Conservation (phyloP, 1,140 invertebrate genomes). For the Drosophila albomicans region DNA sequence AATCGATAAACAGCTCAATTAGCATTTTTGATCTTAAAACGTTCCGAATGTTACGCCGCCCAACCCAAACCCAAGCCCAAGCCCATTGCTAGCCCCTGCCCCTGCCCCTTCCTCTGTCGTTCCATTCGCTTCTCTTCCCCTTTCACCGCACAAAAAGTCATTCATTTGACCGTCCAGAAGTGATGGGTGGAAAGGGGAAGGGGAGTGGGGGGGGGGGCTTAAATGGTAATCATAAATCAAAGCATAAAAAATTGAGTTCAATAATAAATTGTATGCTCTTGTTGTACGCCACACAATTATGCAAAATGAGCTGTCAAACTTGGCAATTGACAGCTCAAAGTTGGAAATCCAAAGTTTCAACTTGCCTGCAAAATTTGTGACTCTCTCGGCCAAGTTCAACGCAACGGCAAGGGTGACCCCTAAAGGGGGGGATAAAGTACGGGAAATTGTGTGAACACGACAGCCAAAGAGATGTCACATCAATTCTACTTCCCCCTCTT, state of each 20-base stretch:
- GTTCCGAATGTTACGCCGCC: slow-evolving; percentile 37
- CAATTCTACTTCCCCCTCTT: neutral
- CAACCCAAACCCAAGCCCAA: slow-evolving; percentile 21
- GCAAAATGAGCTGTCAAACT: slow-evolving; percentile 78
- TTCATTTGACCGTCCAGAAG: neutral
- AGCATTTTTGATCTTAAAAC: slow-evolving; percentile 72
- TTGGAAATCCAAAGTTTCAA: slow-evolving; percentile 43
- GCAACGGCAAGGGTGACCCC: neutral
- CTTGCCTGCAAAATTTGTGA: slow-evolving; percentile 10
- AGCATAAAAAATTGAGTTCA: slow-evolving; percentile 79
- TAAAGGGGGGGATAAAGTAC: too few species aligned
- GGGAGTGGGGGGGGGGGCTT: neutral
- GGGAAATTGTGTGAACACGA: neutral
- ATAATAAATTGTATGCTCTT: slow-evolving; percentile 77
- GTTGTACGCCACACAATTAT: slow-evolving; percentile 71
- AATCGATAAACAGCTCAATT: slow-evolving; percentile 83
- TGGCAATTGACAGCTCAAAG: slow-evolving; percentile 62
- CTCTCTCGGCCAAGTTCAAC: slow-evolving; percentile 13
- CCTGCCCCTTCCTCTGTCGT: neutral
- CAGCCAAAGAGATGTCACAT: neutral
- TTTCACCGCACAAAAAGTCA: slow-evolving; percentile 4
- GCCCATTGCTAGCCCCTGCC: neutral
- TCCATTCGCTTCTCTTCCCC: neutral
- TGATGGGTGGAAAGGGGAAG: neutral
- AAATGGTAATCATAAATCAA: slow-evolving; percentile 77